Evolutionary conservation across 2,797 vertebrate genomes (phyloP).

Genomic region (Aldrovandia affinis): DNA sequence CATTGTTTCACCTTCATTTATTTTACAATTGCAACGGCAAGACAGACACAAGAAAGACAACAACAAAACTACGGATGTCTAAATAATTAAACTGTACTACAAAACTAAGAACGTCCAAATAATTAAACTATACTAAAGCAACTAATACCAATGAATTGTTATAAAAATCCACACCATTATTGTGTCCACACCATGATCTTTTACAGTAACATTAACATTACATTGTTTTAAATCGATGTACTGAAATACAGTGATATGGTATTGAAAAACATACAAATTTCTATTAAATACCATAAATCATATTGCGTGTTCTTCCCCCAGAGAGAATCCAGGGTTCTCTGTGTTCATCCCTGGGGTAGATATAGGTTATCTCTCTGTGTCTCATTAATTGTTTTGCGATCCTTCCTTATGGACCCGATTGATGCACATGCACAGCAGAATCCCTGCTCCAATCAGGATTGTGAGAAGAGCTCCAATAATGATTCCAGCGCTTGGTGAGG

Average conservation of each 20-base stretch:
- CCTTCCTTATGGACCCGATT: constrained; percentile 1
- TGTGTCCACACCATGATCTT: too few species aligned
- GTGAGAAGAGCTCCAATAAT: constrained; percentile 45
- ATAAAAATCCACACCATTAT: not conserved
- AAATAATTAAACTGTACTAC: not conserved
- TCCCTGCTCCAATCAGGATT: constrained; percentile 35
- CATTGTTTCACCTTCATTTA: too few species aligned
- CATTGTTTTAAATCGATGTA: not conserved
- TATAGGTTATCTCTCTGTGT: not conserved
- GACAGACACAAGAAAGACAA: too few species aligned
- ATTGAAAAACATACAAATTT: not conserved
- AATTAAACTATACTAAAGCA: not conserved
- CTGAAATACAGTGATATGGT: not conserved
- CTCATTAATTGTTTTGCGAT: not conserved
- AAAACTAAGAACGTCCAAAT: not conserved
- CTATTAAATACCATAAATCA: not conserved
- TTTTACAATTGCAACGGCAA: too few species aligned
- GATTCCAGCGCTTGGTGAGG: constrained; percentile 40
- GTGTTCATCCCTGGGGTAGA: not conserved
- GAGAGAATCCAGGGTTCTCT: not conserved
- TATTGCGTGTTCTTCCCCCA: not conserved
- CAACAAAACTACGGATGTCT: not conserved
- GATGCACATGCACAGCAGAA: constrained; percentile 47
- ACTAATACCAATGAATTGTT: not conserved
- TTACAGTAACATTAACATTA: not conserved